Base-by-base conservation (phyloP, 2,888 invertebrate genomes). In the Odontocolon sp. region DNA sequence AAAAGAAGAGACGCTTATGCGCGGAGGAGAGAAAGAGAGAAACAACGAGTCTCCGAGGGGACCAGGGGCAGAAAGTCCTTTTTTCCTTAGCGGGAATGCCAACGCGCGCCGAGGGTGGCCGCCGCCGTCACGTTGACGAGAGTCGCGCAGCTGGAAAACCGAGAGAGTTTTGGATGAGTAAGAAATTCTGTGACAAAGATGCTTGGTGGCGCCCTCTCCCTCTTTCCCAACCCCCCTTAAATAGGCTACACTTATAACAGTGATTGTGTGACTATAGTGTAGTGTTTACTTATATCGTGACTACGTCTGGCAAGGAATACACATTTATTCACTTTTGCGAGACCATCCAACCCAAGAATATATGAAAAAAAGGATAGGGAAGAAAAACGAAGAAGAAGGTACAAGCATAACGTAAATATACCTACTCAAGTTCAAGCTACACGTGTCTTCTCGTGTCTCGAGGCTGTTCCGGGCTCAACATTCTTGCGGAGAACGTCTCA, bases 71-170 rank as follows among this genome's bases (percentile, higher is more conserved):
- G 61, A 57, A 70, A 76, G 66, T 69, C 69, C 47, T 45, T 78
- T 76, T 73, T 77, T 77, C 80, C 83, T 82, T 77, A 80, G 71
- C 75, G 81, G 69, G 84, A 85, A 83, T 82, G 80, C 84, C 75
- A 77, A 79, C 78, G 80, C 80, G 79, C 87, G 83, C 82, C 84
- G 85, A 87, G 88, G 88, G 88, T 88, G 88, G 88, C 86, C 88
- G 82, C 78, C 84, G 82, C 83, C 84, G 85, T 87, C 81, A 86
- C 87, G 82, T 86, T 89, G 90, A 90, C 89, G 88, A 89, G 86
- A 84, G 78, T 82, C 84, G 88, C 88, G 86, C 89, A 90, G 90
- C 90, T 89, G 89, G 86, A 86, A 87, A 88, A 88, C 84, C 82
- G 80, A 80, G 75, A 76, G 70, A 79, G 76, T 68, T 79, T 78